These are phyloP conservation scores for Silvanus unidentatus DNA, from an alignment of 2,888 invertebrate genomes.

Conservation along the genomic window DNA sequence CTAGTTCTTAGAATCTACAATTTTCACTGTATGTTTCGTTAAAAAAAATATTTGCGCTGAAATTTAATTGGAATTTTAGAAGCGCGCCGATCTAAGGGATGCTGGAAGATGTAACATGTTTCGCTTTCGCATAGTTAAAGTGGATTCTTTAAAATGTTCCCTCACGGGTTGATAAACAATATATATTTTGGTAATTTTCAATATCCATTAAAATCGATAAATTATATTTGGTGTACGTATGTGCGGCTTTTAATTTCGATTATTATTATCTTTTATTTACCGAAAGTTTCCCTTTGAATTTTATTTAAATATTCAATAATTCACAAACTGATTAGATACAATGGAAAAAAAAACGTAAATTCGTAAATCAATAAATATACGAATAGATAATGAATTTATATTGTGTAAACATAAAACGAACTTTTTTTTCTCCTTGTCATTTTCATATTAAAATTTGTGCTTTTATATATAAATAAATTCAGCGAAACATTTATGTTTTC, in stretches of 20 bases:
- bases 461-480: no score
- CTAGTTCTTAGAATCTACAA: conserved; percentile 37
- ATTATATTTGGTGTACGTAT: conserved; percentile 7
- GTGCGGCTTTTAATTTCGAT: conserved; percentile 25
- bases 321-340: conserved; percentile 28
- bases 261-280: conserved; percentile 29
- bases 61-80: conserved; percentile 4
- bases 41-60: conserved; percentile 15
- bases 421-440: no score
- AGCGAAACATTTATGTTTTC: no score
- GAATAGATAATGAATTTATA: not conserved
- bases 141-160: no score
- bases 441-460: no score
- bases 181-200: conserved; percentile 26
- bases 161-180: no score
- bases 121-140: no score
- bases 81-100: no score
- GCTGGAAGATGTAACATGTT: no score
- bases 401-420: no score
- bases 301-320: conserved; percentile 36
- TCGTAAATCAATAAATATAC: conserved; percentile 2
- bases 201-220: not conserved
- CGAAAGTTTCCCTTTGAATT: conserved; percentile 23
- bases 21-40: conserved; percentile 17
- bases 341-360: not conserved